phyloP scores from a whole-genome alignment of 2,797 vertebrate species.

The Pangasius djambal region DNA sequence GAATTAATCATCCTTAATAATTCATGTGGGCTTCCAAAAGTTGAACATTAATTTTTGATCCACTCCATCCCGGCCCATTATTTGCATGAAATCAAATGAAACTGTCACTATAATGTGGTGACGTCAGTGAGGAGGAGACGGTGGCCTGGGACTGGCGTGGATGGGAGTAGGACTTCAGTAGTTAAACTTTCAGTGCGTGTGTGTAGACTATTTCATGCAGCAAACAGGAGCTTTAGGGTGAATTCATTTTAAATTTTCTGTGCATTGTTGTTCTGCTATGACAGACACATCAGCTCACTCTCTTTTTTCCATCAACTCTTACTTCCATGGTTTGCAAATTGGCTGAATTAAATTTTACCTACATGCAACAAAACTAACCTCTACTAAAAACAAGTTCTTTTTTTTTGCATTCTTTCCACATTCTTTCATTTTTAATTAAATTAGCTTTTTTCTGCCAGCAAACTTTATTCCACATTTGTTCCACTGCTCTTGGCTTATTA shows the following conservation, averaged over 20 bases:
- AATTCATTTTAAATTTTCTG: neutral
- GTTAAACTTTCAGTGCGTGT: neutral
- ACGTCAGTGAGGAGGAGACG: constrained; percentile 56
- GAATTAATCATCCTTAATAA: constrained; percentile 80
- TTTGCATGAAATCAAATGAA: constrained; percentile 76
- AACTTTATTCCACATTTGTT: neutral
- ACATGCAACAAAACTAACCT: neutral
- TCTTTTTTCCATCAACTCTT: neutral
- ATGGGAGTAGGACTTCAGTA: neutral
- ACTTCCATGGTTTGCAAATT: neutral
- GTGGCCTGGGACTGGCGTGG: constrained; percentile 14
- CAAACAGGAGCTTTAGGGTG: neutral
- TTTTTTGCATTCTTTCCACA: neutral
- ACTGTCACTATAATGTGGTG: constrained; percentile 70
- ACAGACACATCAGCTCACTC: neutral
- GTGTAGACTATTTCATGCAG: neutral
- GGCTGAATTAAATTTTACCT: neutral
- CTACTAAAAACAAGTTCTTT: neutral
- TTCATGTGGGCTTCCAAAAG: constrained; percentile 75
- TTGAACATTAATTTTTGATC: constrained; percentile 80
- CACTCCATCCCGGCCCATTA: constrained; percentile 69
- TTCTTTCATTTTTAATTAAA: neutral
- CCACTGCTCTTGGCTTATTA: neutral
- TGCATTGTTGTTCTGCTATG: neutral
- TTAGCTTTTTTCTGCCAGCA: neutral